Evolutionary conservation across 2,797 vertebrate genomes (phyloP), one percentile per base, ranked within the genome.

Genomic region (Melanogrammus aeglefinus): DNA sequence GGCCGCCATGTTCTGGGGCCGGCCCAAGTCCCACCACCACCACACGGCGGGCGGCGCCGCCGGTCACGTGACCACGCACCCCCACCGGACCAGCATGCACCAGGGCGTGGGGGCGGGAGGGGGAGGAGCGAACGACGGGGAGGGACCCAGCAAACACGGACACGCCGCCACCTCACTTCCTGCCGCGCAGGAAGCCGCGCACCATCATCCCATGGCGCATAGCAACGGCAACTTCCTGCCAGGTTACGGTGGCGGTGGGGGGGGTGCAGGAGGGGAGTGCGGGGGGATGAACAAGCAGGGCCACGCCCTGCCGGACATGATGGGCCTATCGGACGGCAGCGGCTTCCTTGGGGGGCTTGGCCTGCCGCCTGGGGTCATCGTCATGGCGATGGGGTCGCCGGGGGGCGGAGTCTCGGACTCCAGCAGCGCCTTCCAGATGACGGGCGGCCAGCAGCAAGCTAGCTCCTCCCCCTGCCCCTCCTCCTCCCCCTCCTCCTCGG

Each of bases 371-470:
- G 97, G 96, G 84, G 96, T 98, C 88, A 97, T 98, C 74, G 96
- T 98, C 88, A 98, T 98, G 96, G 96, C 96, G 4, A 97, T 96
- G 84, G 93, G 93, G 16, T 93, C 93, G 1, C 86, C 92, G 81
- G 96, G 94, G 47, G 94, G 94, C 76, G 95, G 95, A 72, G 95
- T 95, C 71, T 93, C 95, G 16, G 92, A 92, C 0, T 93, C 95
- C 75, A 93, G 96, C 92, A 96, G 96, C 89, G 96, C 96, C 77
- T 97, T 98, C 91, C 96, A 97, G 89, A 97, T 97, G 90, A 96
- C 96, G 0, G 79, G 90, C 0, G 84, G 90, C 75, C 92, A 96
- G 88, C 96, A 97, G 92, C 95, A 94, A 85, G 87, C 95, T 74
- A 94, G 93, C 91, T 90, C 94, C 88, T 93, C 94, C 79, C 93